Evolutionary conservation across 2,797 vertebrate genomes (phyloP).

Genomic region (Molossus alvarezi): DNA sequence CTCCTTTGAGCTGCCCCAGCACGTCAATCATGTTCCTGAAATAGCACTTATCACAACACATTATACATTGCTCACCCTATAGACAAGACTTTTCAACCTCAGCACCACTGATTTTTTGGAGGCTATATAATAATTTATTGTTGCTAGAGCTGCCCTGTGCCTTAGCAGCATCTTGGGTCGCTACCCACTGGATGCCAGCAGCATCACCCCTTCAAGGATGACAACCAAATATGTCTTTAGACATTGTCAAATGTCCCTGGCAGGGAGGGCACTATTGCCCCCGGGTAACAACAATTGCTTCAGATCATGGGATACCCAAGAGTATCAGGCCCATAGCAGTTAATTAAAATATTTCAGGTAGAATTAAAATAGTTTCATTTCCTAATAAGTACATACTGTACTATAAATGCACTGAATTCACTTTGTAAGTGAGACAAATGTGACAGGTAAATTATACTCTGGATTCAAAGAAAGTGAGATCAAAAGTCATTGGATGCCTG

Average conservation of each 20-base stretch:
- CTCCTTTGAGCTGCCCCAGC: neutral
- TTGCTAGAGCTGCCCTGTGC: neutral
- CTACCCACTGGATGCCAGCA: neutral
- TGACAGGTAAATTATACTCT: neutral
- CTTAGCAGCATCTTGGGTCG: neutral
- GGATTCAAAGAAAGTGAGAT: slow-evolving; percentile 40
- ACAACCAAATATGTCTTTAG: neutral
- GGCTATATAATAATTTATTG: neutral
- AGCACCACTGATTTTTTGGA: neutral
- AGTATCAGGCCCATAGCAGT: neutral
- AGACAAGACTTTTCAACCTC: neutral
- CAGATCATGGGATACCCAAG: neutral
- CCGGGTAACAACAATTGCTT: neutral
- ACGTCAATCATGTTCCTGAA: neutral
- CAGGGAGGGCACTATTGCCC: neutral
- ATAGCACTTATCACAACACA: neutral
- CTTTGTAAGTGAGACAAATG: neutral
- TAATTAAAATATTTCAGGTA: neutral
- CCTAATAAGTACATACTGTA: neutral
- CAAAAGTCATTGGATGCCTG: slow-evolving; percentile 31
- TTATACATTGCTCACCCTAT: neutral
- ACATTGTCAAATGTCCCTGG: neutral
- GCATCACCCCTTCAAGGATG: neutral
- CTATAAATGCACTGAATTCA: neutral
- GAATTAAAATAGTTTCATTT: neutral